Base-by-base conservation (phyloP, 2,113 vertebrate species). In the Osmerus mordax region DNA sequence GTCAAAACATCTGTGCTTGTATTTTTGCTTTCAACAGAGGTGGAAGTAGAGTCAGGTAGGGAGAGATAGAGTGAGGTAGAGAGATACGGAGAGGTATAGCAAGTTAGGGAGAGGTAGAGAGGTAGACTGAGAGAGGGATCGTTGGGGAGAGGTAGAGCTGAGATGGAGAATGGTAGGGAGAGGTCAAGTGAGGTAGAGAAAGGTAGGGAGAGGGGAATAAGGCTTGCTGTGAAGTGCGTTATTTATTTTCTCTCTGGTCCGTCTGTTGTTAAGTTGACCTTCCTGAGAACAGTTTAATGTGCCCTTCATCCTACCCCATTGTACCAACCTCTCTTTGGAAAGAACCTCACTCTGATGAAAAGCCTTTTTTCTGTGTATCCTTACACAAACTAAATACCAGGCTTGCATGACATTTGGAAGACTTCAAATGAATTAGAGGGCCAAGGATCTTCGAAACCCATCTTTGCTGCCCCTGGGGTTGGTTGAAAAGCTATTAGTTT, bases 361-460 rank as follows among this genome's bases (percentile, higher is more conserved):
- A 87, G 63, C 64, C 51, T 28, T 19, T 78, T 83, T 89, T 71
- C 86, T 77, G 81, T 83, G 29, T 64, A 21, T 15, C 71, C 63
- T 64, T 23, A 47, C 79, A 70, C 72, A 79, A 79, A 67, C 71
- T 77, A 74, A 85, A 84, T 82, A 87, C 83, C 75, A 80, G 76
- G 41, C 78, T 78, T 53, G 52, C 47, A 3, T 86, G 88, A 89
- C 82, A 85, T 87, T 85, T 76, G 73, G 83, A 82, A 83, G 81
- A 86, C 84, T 81, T 68, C 78, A 86, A 86, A 86, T 65, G 67
- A 87, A 81, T 86, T 80, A 83, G 70, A 83, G 74, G 19, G 14
- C 74, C 85, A 86, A 84, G 84, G 86, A 85, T 85, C 77, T 81
- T 81, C 72, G 77, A 67, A 83, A 79, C 77, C 88, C 78, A 80